Percentiles rank a stretch among this genome's conserved stretches.
Evolutionary conservation across 2,888 invertebrate species (phyloP).

Genomic region (Mycogona germanica): DNA sequence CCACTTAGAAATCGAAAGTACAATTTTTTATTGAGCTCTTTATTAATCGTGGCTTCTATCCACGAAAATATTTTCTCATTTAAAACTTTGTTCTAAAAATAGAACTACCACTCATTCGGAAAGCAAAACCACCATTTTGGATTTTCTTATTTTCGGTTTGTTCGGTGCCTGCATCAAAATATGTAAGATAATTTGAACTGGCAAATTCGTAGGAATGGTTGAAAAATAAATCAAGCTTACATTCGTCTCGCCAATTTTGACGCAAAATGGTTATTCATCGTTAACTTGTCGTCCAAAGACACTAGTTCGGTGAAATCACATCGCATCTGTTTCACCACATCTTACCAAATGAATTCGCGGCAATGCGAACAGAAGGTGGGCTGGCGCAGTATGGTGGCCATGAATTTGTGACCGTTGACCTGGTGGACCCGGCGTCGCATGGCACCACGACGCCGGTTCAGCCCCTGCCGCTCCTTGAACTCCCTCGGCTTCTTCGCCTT

Average conservation of each 20-base stretch:
- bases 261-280: not conserved
- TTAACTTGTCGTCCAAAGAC: not conserved
- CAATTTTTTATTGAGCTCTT: too few species aligned
- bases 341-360: constrained; percentile 95
- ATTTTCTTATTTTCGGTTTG: too few species aligned
- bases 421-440: constrained; percentile 97
- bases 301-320: not conserved
- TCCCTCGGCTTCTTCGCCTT: constrained; percentile 47
- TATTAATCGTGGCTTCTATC: too few species aligned
- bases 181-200: too few species aligned
- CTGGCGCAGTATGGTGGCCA: constrained; percentile 97
- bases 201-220: too few species aligned
- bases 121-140: too few species aligned
- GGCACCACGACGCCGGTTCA: constrained; percentile 91
- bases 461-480: constrained; percentile 90
- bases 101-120: too few species aligned
- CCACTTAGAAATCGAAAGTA: too few species aligned
- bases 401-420: constrained; percentile 96
- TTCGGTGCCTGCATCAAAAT: too few species aligned
- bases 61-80: too few species aligned
- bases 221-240: too few species aligned
- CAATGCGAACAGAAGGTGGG: constrained; percentile 99
- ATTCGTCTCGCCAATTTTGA: not conserved
- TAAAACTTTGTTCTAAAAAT: too few species aligned
- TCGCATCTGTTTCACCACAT: not conserved